Percentiles rank a stretch among this genome's conserved stretches.
Evolutionary conservation across 1,140 invertebrate species (phyloP).

Genomic region (Drosophila ambigua): DNA sequence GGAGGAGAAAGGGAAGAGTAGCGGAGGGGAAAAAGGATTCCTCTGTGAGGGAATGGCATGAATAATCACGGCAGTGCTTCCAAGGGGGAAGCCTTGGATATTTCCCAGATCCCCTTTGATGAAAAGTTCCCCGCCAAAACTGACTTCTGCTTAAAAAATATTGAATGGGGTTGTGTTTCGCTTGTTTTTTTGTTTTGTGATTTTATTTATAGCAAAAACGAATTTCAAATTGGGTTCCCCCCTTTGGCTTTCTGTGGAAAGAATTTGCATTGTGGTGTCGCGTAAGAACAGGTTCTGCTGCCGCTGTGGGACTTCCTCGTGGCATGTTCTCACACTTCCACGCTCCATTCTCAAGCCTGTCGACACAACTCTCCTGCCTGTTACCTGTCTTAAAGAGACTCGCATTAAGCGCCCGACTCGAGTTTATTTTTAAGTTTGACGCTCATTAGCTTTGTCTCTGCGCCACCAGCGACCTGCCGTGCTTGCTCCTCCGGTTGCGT

Average conservation of each 20-base stretch:
- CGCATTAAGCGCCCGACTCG: background rate
- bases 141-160: no score
- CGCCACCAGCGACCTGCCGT: background rate
- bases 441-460: conserved; percentile 53
- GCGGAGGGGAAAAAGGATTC: background rate
- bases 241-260: conserved; percentile 2
- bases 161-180: no score
- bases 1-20: no score
- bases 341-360: conserved; percentile 22
- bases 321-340: conserved; percentile 42
- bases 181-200: background rate
- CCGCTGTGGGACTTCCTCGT: conserved; percentile 21
- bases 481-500: background rate
- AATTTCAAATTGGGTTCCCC: background rate
- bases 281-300: conserved; percentile 51
- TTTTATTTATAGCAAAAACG: background rate
- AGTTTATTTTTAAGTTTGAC: conserved; percentile 62
- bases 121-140: no score
- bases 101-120: no score
- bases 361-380: background rate
- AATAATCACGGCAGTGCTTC: no score
- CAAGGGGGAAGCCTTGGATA: no score
- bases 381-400: conserved; percentile 9
- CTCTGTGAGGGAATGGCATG: no score
- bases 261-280: conserved; percentile 46